phyloP scores from a whole-genome alignment of 2,888 invertebrate genomes.

The Rhingia rostrata region DNA sequence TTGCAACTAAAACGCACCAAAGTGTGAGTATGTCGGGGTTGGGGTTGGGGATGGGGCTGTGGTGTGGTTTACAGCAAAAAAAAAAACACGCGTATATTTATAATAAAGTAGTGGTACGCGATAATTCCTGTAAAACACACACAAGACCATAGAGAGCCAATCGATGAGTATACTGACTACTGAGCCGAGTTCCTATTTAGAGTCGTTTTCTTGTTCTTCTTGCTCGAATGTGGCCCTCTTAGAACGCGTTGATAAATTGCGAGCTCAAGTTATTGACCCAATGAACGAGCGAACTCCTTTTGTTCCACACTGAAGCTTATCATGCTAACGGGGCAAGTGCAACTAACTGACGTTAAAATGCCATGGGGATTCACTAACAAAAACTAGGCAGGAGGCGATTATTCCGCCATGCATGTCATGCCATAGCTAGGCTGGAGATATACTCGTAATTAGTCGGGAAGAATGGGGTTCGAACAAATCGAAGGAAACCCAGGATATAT shows the following conservation, averaged over 20 bases:
- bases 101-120: slow-evolving; percentile 23
- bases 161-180: slow-evolving; percentile 20
- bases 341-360: slow-evolving; percentile 47
- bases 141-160: slow-evolving; percentile 23
- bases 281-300: slow-evolving; percentile 59
- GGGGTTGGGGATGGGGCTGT: slow-evolving; percentile 7
- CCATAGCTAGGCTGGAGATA: slow-evolving; percentile 25
- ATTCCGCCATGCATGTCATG: slow-evolving; percentile 25
- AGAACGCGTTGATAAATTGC: slow-evolving; percentile 44
- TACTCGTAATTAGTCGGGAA: slow-evolving; percentile 24
- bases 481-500: slow-evolving; percentile 39
- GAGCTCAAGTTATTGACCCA: slow-evolving; percentile 71
- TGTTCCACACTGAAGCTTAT: slow-evolving; percentile 41
- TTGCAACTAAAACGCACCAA: slow-evolving; percentile 2
- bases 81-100: slow-evolving; percentile 16
- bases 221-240: slow-evolving; percentile 48
- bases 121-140: slow-evolving; percentile 33
- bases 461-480: slow-evolving; percentile 37
- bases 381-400: slow-evolving; percentile 14
- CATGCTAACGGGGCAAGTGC: slow-evolving; percentile 55
- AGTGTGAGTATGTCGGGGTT: slow-evolving; percentile 6
- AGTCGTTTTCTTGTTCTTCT: slow-evolving; percentile 12
- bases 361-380: slow-evolving; percentile 19
- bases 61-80: not conserved
- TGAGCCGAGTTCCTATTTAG: slow-evolving; percentile 27